Evolutionary conservation across 2,113 vertebrate species (phyloP).

Genomic region (Aphelocoma coerulescens): DNA sequence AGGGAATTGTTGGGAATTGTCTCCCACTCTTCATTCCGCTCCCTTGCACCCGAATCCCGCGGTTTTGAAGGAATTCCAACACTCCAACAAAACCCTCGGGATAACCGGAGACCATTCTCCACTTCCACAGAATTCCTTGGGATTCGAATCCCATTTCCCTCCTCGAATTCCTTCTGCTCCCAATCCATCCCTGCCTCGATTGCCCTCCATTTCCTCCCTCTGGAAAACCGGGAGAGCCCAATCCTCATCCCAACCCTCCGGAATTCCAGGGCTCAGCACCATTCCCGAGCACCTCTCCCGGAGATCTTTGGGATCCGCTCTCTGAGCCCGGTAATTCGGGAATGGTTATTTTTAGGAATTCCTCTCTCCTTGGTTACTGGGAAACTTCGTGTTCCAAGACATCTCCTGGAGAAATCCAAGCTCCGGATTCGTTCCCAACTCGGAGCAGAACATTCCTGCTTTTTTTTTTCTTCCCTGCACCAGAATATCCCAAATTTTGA

Average conservation of each 20-base stretch:
- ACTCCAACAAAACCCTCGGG: not conserved
- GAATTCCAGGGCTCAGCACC: not conserved
- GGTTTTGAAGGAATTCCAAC: not conserved
- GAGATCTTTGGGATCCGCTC: not conserved
- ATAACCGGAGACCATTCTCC: fast-evolving
- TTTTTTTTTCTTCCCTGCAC: not conserved
- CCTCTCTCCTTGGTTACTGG: not conserved
- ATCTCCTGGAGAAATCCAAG: not conserved
- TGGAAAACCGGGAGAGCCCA: not conserved
- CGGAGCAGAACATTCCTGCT: not conserved
- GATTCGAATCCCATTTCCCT: not conserved
- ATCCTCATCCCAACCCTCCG: fast-evolving
- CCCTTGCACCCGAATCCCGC: fast-evolving
- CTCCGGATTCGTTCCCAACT: not conserved
- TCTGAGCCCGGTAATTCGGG: not conserved
- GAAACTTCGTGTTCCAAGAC: not conserved
- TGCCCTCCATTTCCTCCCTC: not conserved
- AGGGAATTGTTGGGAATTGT: not conserved
- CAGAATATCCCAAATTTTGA: not conserved
- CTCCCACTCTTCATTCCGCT: not conserved
- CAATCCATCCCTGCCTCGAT: not conserved
- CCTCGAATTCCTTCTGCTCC: not conserved
- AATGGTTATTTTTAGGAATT: not conserved
- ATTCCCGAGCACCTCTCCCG: not conserved
- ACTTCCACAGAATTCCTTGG: fast-evolving